phyloP scores from a whole-genome alignment of 64 coral and sea anemone species.

The Stichodactyla mertensii region DNA sequence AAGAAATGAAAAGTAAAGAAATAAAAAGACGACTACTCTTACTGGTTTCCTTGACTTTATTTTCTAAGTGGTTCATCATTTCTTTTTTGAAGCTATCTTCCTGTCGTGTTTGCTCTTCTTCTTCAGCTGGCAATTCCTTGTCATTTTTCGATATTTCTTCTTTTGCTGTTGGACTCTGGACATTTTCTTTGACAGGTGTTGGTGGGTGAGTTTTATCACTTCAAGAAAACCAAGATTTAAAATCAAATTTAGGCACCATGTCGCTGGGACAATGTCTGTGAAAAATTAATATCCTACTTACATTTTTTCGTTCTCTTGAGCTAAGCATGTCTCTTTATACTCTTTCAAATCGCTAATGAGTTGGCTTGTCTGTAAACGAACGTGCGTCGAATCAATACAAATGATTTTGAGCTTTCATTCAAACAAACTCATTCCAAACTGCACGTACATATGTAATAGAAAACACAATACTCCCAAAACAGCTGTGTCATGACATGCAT shows the following conservation, averaged over 20 bases:
- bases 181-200: not conserved
- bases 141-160: not conserved
- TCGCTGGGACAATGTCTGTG: not conserved
- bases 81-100: conserved; percentile 28
- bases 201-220: not conserved
- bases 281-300: not conserved
- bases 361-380: conserved; percentile 7
- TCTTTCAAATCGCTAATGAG: conserved; percentile 15
- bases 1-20: too few relatives aligned
- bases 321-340: not conserved
- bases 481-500: conserved; percentile 9
- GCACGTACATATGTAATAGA: not conserved
- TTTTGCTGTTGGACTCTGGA: not conserved
- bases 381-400: not conserved
- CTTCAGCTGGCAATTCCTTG: not conserved
- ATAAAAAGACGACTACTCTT: not conserved
- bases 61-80: conserved; percentile 71
- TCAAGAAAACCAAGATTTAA: not conserved
- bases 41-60: conserved; percentile 84
- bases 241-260: too few relatives aligned
- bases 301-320: not conserved
- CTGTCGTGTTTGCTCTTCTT: not conserved
- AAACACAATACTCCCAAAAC: not conserved
- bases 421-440: not conserved
- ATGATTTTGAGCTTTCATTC: not conserved